Conservation (phyloP, 2,888 invertebrate species). For the Candidula unifasciata region DNA sequence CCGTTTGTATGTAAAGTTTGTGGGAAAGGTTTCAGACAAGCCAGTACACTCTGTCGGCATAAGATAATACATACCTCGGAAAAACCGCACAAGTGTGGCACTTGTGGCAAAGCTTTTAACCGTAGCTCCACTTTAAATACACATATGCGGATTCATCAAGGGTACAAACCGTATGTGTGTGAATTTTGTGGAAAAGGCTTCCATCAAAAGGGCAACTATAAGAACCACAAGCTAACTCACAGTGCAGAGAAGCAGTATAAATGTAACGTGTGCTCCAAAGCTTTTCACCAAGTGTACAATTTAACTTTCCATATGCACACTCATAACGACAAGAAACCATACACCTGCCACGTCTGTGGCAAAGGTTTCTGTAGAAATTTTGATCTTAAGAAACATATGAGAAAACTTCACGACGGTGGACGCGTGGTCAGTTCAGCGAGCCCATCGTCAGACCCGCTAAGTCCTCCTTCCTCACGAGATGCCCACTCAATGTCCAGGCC, state of each 20-base stretch:
- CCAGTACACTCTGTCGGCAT: constrained; percentile 78
- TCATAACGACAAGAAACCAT: constrained; percentile 97
- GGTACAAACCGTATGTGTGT: constrained; percentile 78
- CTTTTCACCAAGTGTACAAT: constrained; percentile 94
- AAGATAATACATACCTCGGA: constrained; percentile 78
- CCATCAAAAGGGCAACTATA: constrained; percentile 95
- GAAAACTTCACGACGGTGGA: constrained; percentile 88
- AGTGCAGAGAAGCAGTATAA: constrained; percentile 98
- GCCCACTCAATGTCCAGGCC: not conserved
- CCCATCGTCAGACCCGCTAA: constrained; percentile 45
- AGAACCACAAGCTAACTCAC: constrained; percentile 97
- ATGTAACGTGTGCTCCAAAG: constrained; percentile 92
- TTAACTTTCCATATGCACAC: constrained; percentile 99
- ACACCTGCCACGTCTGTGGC: constrained; percentile 85
- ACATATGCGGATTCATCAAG: constrained; percentile 78
- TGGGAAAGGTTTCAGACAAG: constrained; percentile 77
- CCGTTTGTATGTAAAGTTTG: constrained; percentile 98
- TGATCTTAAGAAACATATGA: constrained; percentile 97
- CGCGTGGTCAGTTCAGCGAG: constrained; percentile 50
- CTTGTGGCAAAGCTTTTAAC: constrained; percentile 78
- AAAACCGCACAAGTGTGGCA: constrained; percentile 77
- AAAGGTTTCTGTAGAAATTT: constrained; percentile 97
- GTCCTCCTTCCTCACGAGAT: constrained; percentile 39
- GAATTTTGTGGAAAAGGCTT: constrained; percentile 93
- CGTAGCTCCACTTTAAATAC: constrained; percentile 78